Conservation (phyloP, 2,797 vertebrate genomes). For the Aviceda cuculoides region DNA sequence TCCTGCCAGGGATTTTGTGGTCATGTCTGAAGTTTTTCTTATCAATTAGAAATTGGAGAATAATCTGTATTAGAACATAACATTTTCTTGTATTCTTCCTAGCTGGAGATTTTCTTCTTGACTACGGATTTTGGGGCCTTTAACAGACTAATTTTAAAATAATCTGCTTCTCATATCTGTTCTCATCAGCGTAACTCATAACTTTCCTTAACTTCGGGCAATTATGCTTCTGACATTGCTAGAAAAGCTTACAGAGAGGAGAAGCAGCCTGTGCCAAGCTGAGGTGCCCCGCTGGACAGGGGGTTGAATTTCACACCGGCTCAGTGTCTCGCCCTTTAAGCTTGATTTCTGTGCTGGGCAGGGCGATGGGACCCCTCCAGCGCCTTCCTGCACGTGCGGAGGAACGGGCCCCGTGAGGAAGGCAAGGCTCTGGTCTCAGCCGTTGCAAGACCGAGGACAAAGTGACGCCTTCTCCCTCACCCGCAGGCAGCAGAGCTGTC, state of each 20-base stretch:
- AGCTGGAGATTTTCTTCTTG: not conserved
- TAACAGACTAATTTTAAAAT: not conserved
- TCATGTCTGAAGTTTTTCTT: not conserved
- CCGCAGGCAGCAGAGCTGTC: not conserved
- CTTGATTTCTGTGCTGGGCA: fast-evolving
- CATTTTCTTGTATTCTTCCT: not conserved
- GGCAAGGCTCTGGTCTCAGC: too few species aligned
- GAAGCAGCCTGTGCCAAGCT: not conserved
- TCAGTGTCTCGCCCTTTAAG: not conserved
- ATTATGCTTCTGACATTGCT: fast-evolving
- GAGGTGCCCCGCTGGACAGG: not conserved
- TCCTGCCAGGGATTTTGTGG: not conserved
- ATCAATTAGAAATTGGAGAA: not conserved
- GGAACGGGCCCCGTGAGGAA: not conserved
- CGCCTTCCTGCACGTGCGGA: fast-evolving
- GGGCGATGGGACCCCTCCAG: not conserved
- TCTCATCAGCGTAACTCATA: not conserved
- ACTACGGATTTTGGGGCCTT: not conserved
- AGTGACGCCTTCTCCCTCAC: not conserved
- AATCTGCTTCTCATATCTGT: not conserved
- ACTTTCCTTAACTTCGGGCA: not conserved
- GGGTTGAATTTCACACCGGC: not conserved
- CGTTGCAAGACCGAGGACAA: fast-evolving
- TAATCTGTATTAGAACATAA: not conserved
- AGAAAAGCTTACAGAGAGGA: not conserved